Percentiles rank a stretch among this genome's conserved stretches.
phyloP scores from a whole-genome alignment of 2,113 vertebrate species.

The Psammodynastes pulverulentus region DNA sequence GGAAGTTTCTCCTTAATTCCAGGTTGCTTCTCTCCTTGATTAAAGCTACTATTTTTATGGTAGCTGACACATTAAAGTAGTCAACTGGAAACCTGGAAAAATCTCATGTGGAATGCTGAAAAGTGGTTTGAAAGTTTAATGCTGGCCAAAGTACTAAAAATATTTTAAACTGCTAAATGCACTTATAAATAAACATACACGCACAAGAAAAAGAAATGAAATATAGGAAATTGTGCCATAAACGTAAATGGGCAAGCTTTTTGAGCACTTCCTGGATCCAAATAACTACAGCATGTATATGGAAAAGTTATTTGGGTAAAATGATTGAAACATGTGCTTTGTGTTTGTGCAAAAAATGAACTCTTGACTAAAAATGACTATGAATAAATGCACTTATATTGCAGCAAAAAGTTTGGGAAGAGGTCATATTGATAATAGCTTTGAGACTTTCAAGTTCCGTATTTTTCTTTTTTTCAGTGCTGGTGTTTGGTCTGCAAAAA shows the following conservation, averaged over 20 bases:
- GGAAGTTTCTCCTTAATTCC: neutral
- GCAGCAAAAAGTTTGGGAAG: slow-evolving; percentile 74
- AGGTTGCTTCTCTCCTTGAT: neutral
- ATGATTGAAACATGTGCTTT: slow-evolving; percentile 76
- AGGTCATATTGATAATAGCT: slow-evolving; percentile 71
- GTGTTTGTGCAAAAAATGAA: slow-evolving; percentile 75
- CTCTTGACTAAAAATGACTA: slow-evolving; percentile 34
- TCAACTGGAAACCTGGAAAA: slow-evolving; percentile 1
- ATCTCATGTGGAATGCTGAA: slow-evolving; percentile 9
- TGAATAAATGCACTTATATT: slow-evolving; percentile 75
- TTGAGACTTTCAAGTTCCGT: slow-evolving; percentile 65
- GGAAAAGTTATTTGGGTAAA: slow-evolving; percentile 67
- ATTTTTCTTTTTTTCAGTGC: slow-evolving; percentile 69
- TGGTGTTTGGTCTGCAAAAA: slow-evolving; percentile 61
- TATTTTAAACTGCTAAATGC: slow-evolving; percentile 31
- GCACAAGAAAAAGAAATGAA: neutral
- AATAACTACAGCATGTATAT: slow-evolving; percentile 48
- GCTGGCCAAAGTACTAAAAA: slow-evolving; percentile 27
- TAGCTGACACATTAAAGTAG: neutral
- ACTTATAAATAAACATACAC: slow-evolving; percentile 57
- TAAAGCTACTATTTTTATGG: neutral
- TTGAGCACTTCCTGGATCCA: slow-evolving; percentile 52
- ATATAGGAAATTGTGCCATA: slow-evolving; percentile 47
- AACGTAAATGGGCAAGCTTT: slow-evolving; percentile 47
- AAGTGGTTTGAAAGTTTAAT: neutral